Evolutionary conservation across 1,140 invertebrate species (phyloP).

Genomic region (Drosophila chauvacae): DNA sequence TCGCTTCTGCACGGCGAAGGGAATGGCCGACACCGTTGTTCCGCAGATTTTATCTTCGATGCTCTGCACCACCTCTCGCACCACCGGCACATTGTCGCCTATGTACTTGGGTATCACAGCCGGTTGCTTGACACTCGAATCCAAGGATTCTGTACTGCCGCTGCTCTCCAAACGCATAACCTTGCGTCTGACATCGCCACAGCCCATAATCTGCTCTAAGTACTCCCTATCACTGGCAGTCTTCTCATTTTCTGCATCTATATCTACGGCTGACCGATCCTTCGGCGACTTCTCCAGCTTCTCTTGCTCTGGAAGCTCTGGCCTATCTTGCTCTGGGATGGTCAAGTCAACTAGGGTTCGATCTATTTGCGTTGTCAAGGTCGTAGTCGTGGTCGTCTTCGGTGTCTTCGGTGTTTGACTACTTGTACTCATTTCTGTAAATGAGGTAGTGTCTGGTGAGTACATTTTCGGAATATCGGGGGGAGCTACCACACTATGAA

Average conservation of each 20-base stretch:
- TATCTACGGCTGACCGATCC: slow-evolving; percentile 28
- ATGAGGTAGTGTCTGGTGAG: slow-evolving; percentile 84
- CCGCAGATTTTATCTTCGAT: slow-evolving; percentile 72
- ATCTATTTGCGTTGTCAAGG: slow-evolving; percentile 58
- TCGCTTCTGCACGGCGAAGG: slow-evolving; percentile 68
- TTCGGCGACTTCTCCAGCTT: not conserved
- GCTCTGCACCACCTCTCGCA: slow-evolving; percentile 74
- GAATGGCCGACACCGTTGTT: slow-evolving; percentile 62
- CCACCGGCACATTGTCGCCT: slow-evolving; percentile 66
- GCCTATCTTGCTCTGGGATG: slow-evolving; percentile 7
- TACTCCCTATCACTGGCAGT: slow-evolving; percentile 71
- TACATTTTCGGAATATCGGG: slow-evolving; percentile 48
- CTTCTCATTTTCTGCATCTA: slow-evolving; percentile 23
- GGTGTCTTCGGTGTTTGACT: slow-evolving; percentile 72
- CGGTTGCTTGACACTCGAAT: slow-evolving; percentile 30
- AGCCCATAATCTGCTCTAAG: slow-evolving; percentile 74
- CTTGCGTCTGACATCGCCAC: slow-evolving; percentile 76
- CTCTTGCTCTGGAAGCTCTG: not conserved
- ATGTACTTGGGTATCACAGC: slow-evolving; percentile 56
- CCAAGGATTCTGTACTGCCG: slow-evolving; percentile 63
- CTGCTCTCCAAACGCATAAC: slow-evolving; percentile 71
- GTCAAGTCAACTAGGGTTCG: slow-evolving; percentile 67
- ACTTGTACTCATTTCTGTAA: slow-evolving; percentile 84
- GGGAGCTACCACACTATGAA: slow-evolving; percentile 73
- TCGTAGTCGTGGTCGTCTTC: slow-evolving; percentile 45